Evolutionary conservation across 35 echinoderm and acorn worm species (phyloP), one percentile per base, ranked within the genome.

Genomic region (Diadema setosum): DNA sequence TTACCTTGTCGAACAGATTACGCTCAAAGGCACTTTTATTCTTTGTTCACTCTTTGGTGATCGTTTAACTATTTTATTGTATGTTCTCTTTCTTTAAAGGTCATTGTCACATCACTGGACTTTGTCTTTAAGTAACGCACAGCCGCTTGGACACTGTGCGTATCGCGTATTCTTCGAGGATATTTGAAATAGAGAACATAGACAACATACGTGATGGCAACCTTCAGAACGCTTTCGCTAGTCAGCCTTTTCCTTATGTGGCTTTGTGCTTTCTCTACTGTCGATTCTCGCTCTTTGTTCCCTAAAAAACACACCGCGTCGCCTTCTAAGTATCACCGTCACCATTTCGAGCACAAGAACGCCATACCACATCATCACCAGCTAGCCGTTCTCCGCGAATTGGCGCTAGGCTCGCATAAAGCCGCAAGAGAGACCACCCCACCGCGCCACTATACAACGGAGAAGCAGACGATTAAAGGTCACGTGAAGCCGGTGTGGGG

Each of bases 281-380:
- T 78, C 17, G 36, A 78, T n/a, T 44, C 73, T 78, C 73, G 73
- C 44, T 41, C 73, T 8, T 36, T 78, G 3, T 41, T 41, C 24
- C 40, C 73, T 21, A 78, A 78, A 41, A 78, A 78, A 78, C 40
- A 78, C 37, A 78, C 73, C 33, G 21, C 73, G 25, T 78, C 73
- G 40, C 40, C 73, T 42, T 78, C 37, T 9, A 78, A 78, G 73
- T 41, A 78, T 24, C 73, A 44, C 37, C 39, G 25, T 3, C 73
- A 78, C 40, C 73, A 20, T 11, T 41, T 5, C 73, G 40, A n/a
- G 1, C 36, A 78, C 20, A 78, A 78, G 39, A 78, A 78, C 25
- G 73, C 73, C 39, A 44, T 78, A 1, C 24, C 25, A 36, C 73
- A 78, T 78, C 73, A 34, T 41, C 36, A 35, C 17, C 24, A 39